phyloP scores from a whole-genome alignment of 2,113 vertebrate genomes.

The Macrotus californicus region DNA sequence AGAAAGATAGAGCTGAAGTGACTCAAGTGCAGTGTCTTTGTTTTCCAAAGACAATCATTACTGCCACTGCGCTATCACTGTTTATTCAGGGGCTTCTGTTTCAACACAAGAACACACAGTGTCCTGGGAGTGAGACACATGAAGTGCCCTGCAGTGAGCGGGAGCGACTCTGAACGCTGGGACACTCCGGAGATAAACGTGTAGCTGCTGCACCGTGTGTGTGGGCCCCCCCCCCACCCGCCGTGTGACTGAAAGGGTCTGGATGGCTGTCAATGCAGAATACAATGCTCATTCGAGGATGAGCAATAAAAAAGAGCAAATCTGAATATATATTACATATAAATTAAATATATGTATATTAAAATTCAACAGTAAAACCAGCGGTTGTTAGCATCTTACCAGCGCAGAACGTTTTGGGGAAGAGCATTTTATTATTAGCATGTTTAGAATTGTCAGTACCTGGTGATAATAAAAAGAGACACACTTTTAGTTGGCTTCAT shows the following conservation, averaged over 20 bases:
- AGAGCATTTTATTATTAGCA: not conserved
- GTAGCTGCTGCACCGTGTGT: accelerated
- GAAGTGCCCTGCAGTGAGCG: not conserved
- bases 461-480: not conserved
- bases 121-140: not conserved
- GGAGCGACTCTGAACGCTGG: not conserved
- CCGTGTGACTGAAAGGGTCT: not conserved
- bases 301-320: not conserved
- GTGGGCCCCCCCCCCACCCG: not conserved
- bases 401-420: not conserved
- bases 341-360: not conserved
- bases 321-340: not conserved
- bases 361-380: not conserved
- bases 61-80: not conserved
- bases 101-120: not conserved
- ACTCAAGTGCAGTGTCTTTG: constrained; percentile 19
- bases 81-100: constrained; percentile 18
- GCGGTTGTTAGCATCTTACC: not conserved
- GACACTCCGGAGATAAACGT: not conserved
- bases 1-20: not conserved
- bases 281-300: not conserved
- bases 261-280: not conserved
- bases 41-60: constrained; percentile 13
- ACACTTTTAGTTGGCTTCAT: not conserved
- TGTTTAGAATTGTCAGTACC: not conserved